Evolutionary conservation across 2,888 invertebrate species (phyloP), one percentile per base, ranked within the genome.

Genomic region (Strigamia crassipes): DNA sequence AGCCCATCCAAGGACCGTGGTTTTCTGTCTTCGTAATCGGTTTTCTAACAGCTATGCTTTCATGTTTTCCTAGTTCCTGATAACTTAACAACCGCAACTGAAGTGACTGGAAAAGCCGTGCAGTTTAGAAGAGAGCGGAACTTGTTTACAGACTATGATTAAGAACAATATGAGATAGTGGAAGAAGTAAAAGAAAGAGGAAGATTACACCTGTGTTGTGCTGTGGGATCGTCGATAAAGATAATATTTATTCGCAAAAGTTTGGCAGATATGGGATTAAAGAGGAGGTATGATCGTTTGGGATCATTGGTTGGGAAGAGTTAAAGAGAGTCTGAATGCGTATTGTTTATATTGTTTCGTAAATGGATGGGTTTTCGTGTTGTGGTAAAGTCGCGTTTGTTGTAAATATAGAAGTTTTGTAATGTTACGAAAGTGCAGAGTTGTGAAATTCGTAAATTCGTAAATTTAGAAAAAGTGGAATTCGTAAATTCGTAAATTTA

Each of bases 61-160:
- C 56, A 56, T 18, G 56, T 56, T 51, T 51, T 56, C 56, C 18
- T 56, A 18, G 18, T 56, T 56, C 4, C 56, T 56, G 56, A 56
- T 56, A 56, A 56, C 56, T 56, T 56, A 56, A 56, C 56, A 56
- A 56, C 56, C 56, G 56, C 56, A 56, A 56, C 18, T 56, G 56
- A 56, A 56, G 56, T 56, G 56, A 56, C 56, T 56, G 18, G 18
- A 21, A 56, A 56, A 56, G 56, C 56, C 56, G 8, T 21, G 21
- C 3, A 56, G 56, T 56, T 56, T 56, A 56, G 56, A 56, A 21
- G 56, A 9, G n/a, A 56, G n/a, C 56, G n/a, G 21, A 56, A 56
- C 56, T 18, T 56, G 56, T 18, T 56, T 56, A 56, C 18, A 56
- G 56, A 56, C 56, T 56, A 56, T 15, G 56, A 56, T 56, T 18